A percentile compares a stretch with the other conserved stretches of the same genome.
These are phyloP conservation scores for Lasioglossum calceatum DNA, from an alignment of 2,888 invertebrate genomes.

Conservation along the genomic window DNA sequence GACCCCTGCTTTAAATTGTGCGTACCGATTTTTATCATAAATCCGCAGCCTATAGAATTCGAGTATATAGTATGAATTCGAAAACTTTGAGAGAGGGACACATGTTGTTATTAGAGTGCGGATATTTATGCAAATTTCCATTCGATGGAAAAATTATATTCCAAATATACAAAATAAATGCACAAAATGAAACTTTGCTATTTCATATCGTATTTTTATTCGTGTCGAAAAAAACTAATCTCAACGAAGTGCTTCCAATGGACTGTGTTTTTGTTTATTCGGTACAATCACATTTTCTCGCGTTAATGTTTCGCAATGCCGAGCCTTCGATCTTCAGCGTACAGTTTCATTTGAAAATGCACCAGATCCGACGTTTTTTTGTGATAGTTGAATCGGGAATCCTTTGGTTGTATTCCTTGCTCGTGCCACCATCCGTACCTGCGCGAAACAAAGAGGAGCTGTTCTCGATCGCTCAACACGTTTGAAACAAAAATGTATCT, in stretches of 20 bases:
- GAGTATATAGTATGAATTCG: too few relatives aligned
- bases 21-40: too few relatives aligned
- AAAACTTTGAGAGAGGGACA: too few relatives aligned
- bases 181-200: background rate
- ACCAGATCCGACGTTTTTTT: constrained; percentile 78
- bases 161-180: background rate
- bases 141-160: background rate
- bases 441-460: constrained; percentile 34
- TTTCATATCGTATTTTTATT: background rate
- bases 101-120: background rate
- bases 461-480: background rate
- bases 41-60: too few relatives aligned
- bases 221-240: background rate
- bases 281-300: background rate
- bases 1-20: too few relatives aligned
- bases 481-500: background rate
- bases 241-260: background rate
- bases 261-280: background rate
- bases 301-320: constrained; percentile 57
- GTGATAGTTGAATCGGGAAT: constrained; percentile 74
- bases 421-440: constrained; percentile 82
- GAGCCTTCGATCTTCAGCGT: constrained; percentile 75
- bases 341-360: constrained; percentile 74
- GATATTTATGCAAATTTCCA: too few relatives aligned
- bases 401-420: constrained; percentile 71